Percentiles rank a stretch among this genome's conserved stretches.
These are phyloP conservation scores for Metellina segmentata DNA, from an alignment of 2,888 invertebrate species.

Conservation along the genomic window DNA sequence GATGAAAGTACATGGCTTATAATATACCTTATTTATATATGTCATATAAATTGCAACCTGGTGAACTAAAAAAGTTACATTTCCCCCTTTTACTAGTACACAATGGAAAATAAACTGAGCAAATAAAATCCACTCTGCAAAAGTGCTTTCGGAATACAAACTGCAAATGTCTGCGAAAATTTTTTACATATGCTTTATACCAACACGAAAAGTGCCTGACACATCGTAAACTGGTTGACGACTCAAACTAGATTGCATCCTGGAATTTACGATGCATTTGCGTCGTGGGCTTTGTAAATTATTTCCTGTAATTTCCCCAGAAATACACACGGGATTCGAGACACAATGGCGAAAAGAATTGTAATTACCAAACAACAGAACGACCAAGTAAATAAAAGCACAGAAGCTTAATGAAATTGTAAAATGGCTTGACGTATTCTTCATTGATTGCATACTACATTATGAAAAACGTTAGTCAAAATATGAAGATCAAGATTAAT, in stretches of 20 bases:
- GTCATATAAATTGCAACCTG: no score
- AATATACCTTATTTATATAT: no score
- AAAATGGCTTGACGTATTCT: background rate
- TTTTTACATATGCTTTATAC: background rate
- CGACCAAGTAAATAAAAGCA: background rate
- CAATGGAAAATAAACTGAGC: no score
- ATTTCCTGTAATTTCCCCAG: conserved; percentile 33
- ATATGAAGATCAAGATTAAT: background rate
- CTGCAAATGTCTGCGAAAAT: no score
- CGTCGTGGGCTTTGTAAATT: conserved; percentile 45
- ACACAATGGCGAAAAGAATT: background rate
- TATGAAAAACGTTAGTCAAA: background rate
- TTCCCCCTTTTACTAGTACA: no score
- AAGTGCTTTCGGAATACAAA: no score
- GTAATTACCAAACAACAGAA: background rate
- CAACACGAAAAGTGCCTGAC: background rate
- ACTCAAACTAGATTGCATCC: background rate
- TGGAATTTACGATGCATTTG: conserved; percentile 41
- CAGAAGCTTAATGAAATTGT: background rate
- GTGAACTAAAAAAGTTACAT: no score
- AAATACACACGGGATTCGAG: background rate
- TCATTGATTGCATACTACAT: background rate
- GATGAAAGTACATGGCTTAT: no score
- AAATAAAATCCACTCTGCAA: no score
- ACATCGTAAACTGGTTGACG: background rate